phyloP scores from a whole-genome alignment of 2,888 invertebrate genomes.

The Labia minor region DNA sequence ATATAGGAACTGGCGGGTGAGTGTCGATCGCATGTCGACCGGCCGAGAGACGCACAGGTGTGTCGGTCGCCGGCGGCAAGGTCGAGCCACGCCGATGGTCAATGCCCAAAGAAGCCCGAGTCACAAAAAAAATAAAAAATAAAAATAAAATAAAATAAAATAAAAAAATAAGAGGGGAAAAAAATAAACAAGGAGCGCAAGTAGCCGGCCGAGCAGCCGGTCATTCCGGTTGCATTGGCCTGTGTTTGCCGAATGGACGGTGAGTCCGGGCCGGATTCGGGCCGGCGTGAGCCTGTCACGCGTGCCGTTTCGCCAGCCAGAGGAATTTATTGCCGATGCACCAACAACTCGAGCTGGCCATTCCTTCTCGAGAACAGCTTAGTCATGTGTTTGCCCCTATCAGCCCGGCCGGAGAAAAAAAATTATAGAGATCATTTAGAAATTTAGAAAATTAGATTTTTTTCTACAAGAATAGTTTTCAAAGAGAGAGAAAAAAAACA shows the following conservation, averaged over 20 bases:
- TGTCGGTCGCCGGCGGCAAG: constrained; percentile 2
- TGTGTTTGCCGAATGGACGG: constrained; percentile 3
- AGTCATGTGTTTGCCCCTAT: background rate
- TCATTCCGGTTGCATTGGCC: constrained; percentile 7
- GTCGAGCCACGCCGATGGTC: background rate
- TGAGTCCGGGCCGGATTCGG: background rate
- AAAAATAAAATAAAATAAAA: too few relatives aligned
- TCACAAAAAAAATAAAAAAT: background rate
- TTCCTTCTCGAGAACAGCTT: background rate
- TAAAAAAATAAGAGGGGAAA: background rate
- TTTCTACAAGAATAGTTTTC: too few relatives aligned
- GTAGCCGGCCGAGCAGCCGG: background rate
- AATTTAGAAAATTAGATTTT: too few relatives aligned
- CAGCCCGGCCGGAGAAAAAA: background rate
- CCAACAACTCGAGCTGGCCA: background rate
- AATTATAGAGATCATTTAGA: background rate
- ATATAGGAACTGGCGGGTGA: background rate
- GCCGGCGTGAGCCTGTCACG: constrained; percentile 3
- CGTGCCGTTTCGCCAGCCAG: constrained; percentile 1
- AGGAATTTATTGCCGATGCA: constrained; percentile 8
- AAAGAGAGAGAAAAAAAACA: too few relatives aligned
- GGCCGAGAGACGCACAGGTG: background rate
- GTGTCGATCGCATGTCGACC: background rate
- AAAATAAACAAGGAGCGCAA: background rate
- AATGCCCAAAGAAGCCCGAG: constrained; percentile 7